These are phyloP conservation scores for Glareola pratincola DNA, from an alignment of 2,113 vertebrate species.

Conservation along the genomic window DNA sequence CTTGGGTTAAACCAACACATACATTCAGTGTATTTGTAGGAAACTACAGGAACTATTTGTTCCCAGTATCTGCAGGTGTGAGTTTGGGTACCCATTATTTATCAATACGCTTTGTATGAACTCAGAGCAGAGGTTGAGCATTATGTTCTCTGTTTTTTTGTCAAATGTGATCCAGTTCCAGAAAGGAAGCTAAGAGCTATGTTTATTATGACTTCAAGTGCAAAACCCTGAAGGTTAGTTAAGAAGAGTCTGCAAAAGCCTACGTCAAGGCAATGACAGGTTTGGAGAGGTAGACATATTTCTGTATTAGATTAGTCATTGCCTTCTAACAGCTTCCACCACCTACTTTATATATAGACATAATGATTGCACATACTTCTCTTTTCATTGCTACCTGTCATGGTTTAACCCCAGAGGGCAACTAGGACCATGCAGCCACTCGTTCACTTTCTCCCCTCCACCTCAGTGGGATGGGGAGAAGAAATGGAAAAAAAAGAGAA, in stretches of 20 bases:
- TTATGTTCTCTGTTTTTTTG: background rate
- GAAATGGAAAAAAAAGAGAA: no score
- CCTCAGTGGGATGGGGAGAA: no score
- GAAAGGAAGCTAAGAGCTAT: background rate
- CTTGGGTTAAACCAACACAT: background rate
- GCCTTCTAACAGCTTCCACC: background rate
- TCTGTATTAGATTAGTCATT: background rate
- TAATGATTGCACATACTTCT: background rate
- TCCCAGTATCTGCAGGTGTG: background rate
- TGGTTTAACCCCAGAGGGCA: no score
- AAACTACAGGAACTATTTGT: background rate
- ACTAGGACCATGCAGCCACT: no score
- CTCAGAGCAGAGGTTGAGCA: background rate
- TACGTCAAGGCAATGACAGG: background rate
- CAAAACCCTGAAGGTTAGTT: background rate
- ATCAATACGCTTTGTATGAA: background rate
- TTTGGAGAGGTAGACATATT: background rate
- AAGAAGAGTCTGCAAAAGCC: background rate
- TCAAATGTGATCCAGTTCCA: rapidly evolving
- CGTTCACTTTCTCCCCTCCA: no score
- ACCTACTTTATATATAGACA: background rate
- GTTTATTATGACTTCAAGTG: background rate
- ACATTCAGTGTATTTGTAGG: background rate
- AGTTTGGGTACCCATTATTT: background rate
- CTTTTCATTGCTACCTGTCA: background rate